These are phyloP conservation scores for Synchiropus splendidus DNA, from an alignment of 2,113 vertebrate genomes.

Conservation along the genomic window DNA sequence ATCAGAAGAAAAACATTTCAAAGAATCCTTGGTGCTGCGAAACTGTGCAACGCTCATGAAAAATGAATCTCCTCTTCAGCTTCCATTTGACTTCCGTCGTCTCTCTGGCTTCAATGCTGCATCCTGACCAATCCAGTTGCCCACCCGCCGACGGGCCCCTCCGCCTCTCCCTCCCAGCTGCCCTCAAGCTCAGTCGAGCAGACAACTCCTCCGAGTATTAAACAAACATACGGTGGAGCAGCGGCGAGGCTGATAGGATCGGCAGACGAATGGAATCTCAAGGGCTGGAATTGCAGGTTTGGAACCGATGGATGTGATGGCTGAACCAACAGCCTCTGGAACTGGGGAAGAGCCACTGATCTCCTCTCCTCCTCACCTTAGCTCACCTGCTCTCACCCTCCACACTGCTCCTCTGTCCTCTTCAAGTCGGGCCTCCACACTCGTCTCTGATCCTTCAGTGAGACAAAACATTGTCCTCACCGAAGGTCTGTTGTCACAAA, in stretches of 20 bases:
- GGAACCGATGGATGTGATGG: constrained; percentile 6
- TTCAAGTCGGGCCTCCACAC: too few relatives aligned
- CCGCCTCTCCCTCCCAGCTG: constrained; percentile 43
- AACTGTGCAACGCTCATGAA: constrained; percentile 43
- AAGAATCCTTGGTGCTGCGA: constrained; percentile 20
- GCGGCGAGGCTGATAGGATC: constrained; percentile 49
- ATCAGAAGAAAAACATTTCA: too few relatives aligned
- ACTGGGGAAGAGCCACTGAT: too few relatives aligned
- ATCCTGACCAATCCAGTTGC: too few relatives aligned
- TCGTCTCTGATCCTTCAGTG: too few relatives aligned
- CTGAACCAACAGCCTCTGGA: too few relatives aligned
- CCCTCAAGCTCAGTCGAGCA: constrained; percentile 45
- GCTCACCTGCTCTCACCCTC: too few relatives aligned
- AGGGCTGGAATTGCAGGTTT: constrained; percentile 41
- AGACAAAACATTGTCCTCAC: too few relatives aligned
- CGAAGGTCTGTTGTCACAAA: too few relatives aligned
- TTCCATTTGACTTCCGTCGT: constrained; percentile 33
- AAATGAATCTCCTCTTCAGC: constrained; percentile 46
- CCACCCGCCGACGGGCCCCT: constrained; percentile 33
- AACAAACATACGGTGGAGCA: constrained; percentile 69
- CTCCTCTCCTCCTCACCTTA: too few relatives aligned
- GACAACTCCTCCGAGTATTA: constrained; percentile 65
- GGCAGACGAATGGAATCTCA: constrained; percentile 48
- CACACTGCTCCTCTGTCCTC: too few relatives aligned
- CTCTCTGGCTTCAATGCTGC: too few relatives aligned